Percentiles rank a stretch among this genome's conserved stretches.
phyloP scores from a whole-genome alignment of 2,113 vertebrate genomes.

The Amazona guildingii region DNA sequence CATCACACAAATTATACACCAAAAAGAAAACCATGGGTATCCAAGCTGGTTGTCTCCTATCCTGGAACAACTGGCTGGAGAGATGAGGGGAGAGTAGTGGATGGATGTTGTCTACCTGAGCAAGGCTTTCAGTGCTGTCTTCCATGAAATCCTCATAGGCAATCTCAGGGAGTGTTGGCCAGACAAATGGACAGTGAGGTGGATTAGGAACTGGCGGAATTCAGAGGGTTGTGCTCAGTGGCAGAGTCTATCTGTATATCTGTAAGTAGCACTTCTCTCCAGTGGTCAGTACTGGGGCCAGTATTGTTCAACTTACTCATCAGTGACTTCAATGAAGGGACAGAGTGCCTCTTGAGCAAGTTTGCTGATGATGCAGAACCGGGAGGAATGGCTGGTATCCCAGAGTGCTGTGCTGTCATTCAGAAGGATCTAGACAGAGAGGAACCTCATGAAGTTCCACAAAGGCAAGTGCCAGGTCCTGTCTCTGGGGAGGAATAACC shows the following conservation, averaged over 20 bases:
- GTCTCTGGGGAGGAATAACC: not conserved
- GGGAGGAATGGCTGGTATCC: not conserved
- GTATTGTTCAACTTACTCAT: not conserved
- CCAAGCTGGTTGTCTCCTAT: not conserved
- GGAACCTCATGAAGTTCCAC: not conserved
- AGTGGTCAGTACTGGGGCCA: not conserved
- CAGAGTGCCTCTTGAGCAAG: not conserved
- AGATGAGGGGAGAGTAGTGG: not conserved
- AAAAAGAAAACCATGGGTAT: not conserved
- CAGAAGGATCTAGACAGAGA: not conserved
- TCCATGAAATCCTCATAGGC: not conserved
- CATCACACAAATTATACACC: not conserved
- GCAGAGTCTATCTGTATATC: not conserved
- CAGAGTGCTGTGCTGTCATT: not conserved
- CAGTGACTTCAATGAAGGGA: not conserved
- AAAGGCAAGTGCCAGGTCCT: not conserved
- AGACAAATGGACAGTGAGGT: not conserved
- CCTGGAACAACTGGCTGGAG: not conserved
- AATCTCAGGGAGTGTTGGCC: not conserved
- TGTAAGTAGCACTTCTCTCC: not conserved
- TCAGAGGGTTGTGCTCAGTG: not conserved
- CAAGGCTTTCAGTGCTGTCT: not conserved
- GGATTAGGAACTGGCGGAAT: not conserved
- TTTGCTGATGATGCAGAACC: not conserved
- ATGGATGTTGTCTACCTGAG: not conserved